Conservation (phyloP, 35 echinoderm and acorn worm genomes). For the Patiria miniata region DNA sequence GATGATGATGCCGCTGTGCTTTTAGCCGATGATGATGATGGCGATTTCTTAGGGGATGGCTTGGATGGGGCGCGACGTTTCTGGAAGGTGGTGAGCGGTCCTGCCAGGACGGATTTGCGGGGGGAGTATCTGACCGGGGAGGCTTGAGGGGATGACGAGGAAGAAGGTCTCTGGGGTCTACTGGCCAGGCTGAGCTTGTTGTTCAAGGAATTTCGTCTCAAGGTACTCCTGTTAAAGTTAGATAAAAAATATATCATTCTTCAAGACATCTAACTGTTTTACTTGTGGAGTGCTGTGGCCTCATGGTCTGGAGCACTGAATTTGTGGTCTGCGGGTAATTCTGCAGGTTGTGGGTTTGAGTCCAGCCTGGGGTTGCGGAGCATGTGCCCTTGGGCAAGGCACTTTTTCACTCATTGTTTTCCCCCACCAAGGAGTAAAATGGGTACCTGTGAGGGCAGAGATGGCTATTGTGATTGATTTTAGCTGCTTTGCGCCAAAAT, state of each 20-base stretch:
- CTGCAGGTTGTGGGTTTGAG: no score
- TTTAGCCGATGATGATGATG: background rate
- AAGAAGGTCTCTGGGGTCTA: conserved; percentile 1
- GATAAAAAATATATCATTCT: background rate
- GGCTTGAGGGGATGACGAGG: conserved; percentile 1
- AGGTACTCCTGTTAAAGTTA: conserved; percentile 7
- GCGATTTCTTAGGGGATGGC: conserved; percentile 11
- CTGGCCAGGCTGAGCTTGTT: background rate
- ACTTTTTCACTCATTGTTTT: no score
- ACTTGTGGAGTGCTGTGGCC: no score
- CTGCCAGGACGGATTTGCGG: background rate
- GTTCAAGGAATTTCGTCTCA: background rate
- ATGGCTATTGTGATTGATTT: no score
- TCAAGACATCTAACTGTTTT: background rate
- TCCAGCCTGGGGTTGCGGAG: no score
- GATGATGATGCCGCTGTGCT: background rate
- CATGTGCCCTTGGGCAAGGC: no score
- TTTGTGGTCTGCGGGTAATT: no score
- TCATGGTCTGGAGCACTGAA: no score
- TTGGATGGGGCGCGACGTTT: conserved; percentile 22
- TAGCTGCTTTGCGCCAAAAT: no score
- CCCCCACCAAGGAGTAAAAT: no score
- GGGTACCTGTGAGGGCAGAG: no score
- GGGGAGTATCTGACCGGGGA: conserved; percentile 12
- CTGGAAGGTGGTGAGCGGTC: conserved; percentile 13